These are phyloP conservation scores for Blomia tropicalis DNA, from an alignment of 2,888 invertebrate genomes.

Conservation along the genomic window DNA sequence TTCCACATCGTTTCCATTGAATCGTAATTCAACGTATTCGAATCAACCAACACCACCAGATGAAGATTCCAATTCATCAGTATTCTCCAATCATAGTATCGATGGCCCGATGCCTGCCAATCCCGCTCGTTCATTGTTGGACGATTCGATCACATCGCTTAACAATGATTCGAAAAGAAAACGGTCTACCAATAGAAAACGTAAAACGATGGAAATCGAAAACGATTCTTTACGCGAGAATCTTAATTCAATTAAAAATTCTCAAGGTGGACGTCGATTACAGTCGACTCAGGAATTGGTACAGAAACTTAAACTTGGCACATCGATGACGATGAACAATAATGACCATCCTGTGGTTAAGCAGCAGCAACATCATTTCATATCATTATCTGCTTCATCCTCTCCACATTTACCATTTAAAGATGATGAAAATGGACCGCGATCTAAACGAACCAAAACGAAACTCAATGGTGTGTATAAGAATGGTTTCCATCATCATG, in stretches of 20 bases:
- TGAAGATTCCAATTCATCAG: constrained; percentile 11
- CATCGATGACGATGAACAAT: not conserved
- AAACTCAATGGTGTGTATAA: not conserved
- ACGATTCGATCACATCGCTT: not conserved
- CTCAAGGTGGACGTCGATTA: constrained; percentile 41
- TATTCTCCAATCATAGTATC: not conserved
- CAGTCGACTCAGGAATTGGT: constrained; percentile 65
- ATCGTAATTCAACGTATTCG: not conserved
- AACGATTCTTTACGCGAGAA: constrained; percentile 13
- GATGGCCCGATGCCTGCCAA: not conserved
- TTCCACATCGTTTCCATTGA: no score
- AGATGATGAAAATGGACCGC: not conserved
- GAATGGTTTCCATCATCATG: constrained; percentile 3
- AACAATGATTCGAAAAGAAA: not conserved
- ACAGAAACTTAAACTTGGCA: constrained; percentile 44
- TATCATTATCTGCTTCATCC: constrained; percentile 3
- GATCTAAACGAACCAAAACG: not conserved
- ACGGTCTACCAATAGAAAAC: not conserved
- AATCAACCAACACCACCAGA: not conserved
- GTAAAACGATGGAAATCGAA: constrained; percentile 16
- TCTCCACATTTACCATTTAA: not conserved
- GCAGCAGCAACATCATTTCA: not conserved
- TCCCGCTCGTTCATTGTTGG: not conserved
- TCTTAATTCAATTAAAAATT: not conserved
- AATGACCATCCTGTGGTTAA: not conserved